Evolutionary conservation across 2,888 invertebrate genomes (phyloP), one percentile per base, ranked within the genome.

Genomic region (Eupithecia pulchellata): DNA sequence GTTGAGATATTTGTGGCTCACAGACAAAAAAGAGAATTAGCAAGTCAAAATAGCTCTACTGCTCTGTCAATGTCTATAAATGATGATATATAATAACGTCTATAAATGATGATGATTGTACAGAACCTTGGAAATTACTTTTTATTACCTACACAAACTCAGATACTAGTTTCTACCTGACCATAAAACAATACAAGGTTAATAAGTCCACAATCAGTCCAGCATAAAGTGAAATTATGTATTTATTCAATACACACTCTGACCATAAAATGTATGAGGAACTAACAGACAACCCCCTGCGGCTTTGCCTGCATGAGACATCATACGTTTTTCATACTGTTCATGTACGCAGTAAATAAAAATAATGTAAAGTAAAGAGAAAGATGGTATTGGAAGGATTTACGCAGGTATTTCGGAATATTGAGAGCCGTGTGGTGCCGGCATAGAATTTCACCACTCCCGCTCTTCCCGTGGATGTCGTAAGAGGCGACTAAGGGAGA

Each of bases 211-310:
- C 66, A 74, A 71, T 74, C 65, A 52, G 61, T 62, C 8, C 39
- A 36, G 68, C 47, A 72, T 58, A 66, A 69, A 65, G 66, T 70
- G n/a, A 14, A 25, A 52, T 52, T 58, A 75, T 71, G 25, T 73
- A 75, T 71, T 29, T 73, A 74, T 76, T 74, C 71, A 47, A 70
- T 71, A 63, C 69, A 72, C 72, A 74, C 70, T 71, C 65, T 62
- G 36, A 13, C 58, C 61, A 72, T 72, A 76, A 75, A 75, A 75
- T 75, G 68, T 68, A 71, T 68, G 67, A 67, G 34, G 47, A 32
- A 55, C 61, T 47, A 62, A 67, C 67, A 52, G 47, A 34, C 34
- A 52, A 30, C 62, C 67, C 52, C 67, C 67, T 30, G 67, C 34
- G 52, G 61, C 13, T 67, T 52, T 27, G 62, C 36, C 67, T 62